phyloP scores from a whole-genome alignment of 1,140 invertebrate species.

The Acromyrmex charruanus region DNA sequence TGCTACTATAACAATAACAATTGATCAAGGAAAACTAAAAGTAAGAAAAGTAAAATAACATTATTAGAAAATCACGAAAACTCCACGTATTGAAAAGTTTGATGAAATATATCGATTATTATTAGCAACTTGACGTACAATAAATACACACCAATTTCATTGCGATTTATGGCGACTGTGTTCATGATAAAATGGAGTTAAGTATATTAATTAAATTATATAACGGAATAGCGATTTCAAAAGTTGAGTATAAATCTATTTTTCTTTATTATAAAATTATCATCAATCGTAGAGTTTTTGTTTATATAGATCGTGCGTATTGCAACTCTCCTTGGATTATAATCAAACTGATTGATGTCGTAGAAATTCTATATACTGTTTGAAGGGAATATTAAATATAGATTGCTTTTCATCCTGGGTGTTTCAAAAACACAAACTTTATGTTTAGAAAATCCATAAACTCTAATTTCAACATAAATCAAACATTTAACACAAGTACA shows the following conservation, averaged over 20 bases:
- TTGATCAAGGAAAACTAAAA: neutral
- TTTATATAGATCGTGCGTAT: neutral
- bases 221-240: neutral
- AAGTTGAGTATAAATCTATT: neutral
- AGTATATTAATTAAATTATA: neutral
- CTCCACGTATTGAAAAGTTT: neutral
- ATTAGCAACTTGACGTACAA: neutral
- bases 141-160: neutral
- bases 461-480: slow-evolving; percentile 5
- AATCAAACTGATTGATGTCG: neutral
- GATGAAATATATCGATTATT: neutral
- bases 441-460: neutral
- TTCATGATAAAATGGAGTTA: neutral
- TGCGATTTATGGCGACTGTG: neutral
- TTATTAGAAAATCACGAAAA: neutral
- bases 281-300: neutral
- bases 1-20: neutral
- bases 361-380: slow-evolving; percentile 1
- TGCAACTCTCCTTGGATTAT: neutral
- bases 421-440: neutral
- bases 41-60: neutral
- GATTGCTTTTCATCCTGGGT: neutral
- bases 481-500: neutral
- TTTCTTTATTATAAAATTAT: neutral
- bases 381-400: slow-evolving; percentile 9